Evolutionary conservation across 2,113 vertebrate genomes (phyloP), one percentile per base, ranked within the genome.

Genomic region (Malaclemys terrapin): DNA sequence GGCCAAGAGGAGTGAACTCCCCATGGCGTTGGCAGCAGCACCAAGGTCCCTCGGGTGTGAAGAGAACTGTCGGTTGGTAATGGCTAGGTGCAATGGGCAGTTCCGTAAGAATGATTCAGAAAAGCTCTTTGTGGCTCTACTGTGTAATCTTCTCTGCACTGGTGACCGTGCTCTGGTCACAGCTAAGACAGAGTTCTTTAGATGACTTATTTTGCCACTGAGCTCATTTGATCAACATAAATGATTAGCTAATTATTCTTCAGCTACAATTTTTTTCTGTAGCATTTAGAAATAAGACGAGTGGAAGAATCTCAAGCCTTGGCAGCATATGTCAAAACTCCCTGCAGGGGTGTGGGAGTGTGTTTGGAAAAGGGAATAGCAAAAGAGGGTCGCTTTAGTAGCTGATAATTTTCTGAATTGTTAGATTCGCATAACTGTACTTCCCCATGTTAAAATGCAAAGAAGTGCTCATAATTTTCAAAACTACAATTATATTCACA

Each of bases 371-470:
- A 80, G 42, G 83, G 35, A 56, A 16, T 10, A 72, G 83, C 31
- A 29, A 89, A 31, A 54, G 85, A 87, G 91, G 9, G 45, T 1
- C 12, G 42, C 20, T 8, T 80, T 82, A 29, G 27, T 22, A 50
- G 57, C 45, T 84, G 20, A 76, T 29, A 31, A 3, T 89, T 12
- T 83, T 93, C 87, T 88, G 53, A 78, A 89, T 85, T 47, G 52
- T 91, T 7, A 49, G 2, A 1, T 91, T 86, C 91, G 38, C 62
- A 69, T 83, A 42, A 22, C 42, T 81, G 49, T 38, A 49, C 10
- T 89, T 94, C 91, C 93, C 69, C 45, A 92, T 38, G 20, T 72
- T 90, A 83, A 50, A 91, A 92, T 62, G 16, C 69, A 82, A 45
- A 80, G 47, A 45, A 20, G 84, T 1, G 0, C 20, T 91, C 52